Evolutionary conservation across 64 coral and sea anemone species (phyloP), one percentile per base, ranked within the genome.

Genomic region (Stylophora pistillata): DNA sequence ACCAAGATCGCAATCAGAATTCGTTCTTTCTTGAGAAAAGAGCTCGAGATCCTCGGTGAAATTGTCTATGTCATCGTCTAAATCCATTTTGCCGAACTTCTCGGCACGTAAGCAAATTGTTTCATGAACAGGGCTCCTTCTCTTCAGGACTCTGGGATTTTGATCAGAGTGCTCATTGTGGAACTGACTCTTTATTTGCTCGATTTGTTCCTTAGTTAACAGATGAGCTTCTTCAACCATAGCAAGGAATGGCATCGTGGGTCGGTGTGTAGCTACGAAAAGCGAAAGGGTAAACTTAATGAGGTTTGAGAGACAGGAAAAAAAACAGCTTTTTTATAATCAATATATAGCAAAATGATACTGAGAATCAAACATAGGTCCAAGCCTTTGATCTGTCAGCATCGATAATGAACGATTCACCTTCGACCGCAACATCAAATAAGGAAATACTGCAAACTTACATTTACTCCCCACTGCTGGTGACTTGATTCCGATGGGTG

Each of bases 401-500:
- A 47, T 47, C 37, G 7, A 47, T 4, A 47, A 47, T 47, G 37
- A 47, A 47, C 7, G n/a, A n/a, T n/a, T n/a, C n/a, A 47, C 37
- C 37, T 0, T 47, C 37, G 37, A 47, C 37, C 37, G 37, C 37
- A 47, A 47, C 37, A 47, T 47, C 17, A 60, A 60, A 15, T 60
- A 18, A 60, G 13, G n/a, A 10, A 68, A 13, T 0, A 79, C 30
- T 2, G 4, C 29, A 5, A 29, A 78, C 77, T 15, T 60, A 69
- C 80, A 3, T n/a, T 84, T 53, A n/a, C 28, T 70, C 23, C 53
- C 20, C 20, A 0, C 53, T 84, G 21, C 33, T 9, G 27, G 4
- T 54, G 62, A 84, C 62, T 69, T 84, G 32, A 70, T 23, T 70
- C 80, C 80, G 15, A 84, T 84, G 32, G 80, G 60, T 70, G 80